Evolutionary conservation across 1,140 invertebrate species (phyloP), one percentile per base, ranked within the genome.

Genomic region (Drosophila malerkotliana): DNA sequence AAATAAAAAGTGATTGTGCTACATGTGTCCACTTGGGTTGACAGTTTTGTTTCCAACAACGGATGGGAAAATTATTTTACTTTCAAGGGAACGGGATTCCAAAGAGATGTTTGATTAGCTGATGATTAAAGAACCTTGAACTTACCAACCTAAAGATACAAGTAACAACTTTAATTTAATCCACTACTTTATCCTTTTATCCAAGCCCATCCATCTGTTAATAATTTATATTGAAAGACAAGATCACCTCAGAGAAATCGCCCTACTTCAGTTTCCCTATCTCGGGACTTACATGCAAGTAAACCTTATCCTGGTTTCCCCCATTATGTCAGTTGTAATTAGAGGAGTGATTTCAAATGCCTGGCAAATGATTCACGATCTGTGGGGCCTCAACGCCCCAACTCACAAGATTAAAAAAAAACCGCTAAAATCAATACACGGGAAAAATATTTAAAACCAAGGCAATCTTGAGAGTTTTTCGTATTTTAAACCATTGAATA

Each of bases 41-140:
- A 87, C 82, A 87, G 82, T 87, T 87, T 82, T 76, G 78, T 78
- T 87, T 82, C 79, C 78, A 60, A 77, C 73, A 64, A 73, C 59
- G 75, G 74, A 60, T 85, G 78, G 74, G 78, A 87, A 87, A 72
- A 61, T 48, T 69, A 73, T 64, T 64, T 73, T 47, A 49, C 68
- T 37, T 10, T 30, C 48, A 30, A 56, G 64, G 32, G 55, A 51
- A 55, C 52, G 18, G 32, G 49, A 64, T 74, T 41, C 72, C 72
- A 58, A 34, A 12, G 53, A 59, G 72, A 76, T 67, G 72, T 76
- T 76, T 76, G 61, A 75, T 75, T 66, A 67, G 8, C 52, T 37
- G 26, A 28, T 28, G 26, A 28, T 28, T 28, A 26, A 9, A 12
- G n/a, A 32, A 15, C 63, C 66, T 69, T 69, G 51, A 39, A 32